phyloP scores from a whole-genome alignment of 2,113 vertebrate genomes.

The Pipa parva region DNA sequence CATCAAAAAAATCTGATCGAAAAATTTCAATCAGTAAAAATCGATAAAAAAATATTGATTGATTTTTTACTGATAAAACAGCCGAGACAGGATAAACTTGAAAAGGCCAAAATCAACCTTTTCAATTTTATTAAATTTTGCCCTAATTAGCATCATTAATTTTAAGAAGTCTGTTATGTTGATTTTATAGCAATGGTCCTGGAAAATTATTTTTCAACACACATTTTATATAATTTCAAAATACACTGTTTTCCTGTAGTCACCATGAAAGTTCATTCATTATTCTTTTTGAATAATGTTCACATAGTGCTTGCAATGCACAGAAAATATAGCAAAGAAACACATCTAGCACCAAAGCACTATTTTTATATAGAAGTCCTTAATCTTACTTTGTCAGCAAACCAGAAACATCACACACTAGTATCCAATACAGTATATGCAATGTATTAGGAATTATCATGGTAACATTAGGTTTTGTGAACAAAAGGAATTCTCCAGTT shows the following conservation, averaged over 20 bases:
- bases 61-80: too few species aligned
- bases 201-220: slow-evolving; percentile 43
- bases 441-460: slow-evolving; percentile 44
- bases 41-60: too few species aligned
- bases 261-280: slow-evolving; percentile 49
- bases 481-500: too few species aligned
- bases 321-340: slow-evolving; percentile 57
- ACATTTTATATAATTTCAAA: slow-evolving; percentile 51
- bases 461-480: slow-evolving; percentile 18
- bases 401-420: slow-evolving; percentile 46
- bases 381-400: slow-evolving; percentile 60
- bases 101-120: too few species aligned
- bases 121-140: too few species aligned
- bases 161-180: slow-evolving; percentile 38
- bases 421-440: slow-evolving; percentile 45
- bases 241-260: slow-evolving; percentile 53
- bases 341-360: slow-evolving; percentile 50
- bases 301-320: slow-evolving; percentile 54
- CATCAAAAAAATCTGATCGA: too few species aligned
- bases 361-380: slow-evolving; percentile 60
- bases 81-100: too few species aligned
- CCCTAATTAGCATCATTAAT: slow-evolving; percentile 50
- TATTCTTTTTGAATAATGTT: slow-evolving; percentile 69
- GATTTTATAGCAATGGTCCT: slow-evolving; percentile 43
- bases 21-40: too few species aligned